Conservation (phyloP, 2,113 vertebrate species). For the Cephalopterus ornatus region DNA sequence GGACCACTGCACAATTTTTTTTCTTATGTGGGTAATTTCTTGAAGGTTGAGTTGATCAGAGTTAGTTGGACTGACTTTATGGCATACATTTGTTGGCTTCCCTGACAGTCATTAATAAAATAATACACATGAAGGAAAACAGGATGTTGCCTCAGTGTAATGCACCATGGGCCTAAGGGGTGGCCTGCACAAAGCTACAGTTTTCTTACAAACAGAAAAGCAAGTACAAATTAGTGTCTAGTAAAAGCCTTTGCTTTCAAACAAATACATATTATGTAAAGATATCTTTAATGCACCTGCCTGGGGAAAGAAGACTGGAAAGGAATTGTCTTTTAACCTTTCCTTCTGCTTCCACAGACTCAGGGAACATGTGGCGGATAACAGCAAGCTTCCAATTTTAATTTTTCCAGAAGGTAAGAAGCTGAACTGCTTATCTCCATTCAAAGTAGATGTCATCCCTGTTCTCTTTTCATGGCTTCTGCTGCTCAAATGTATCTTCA, state of each 20-base stretch:
- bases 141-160: background rate
- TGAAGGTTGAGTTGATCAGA: background rate
- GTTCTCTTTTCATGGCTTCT: background rate
- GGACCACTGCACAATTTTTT: background rate
- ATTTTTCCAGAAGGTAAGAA: slow-evolving; percentile 96
- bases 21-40: background rate
- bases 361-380: slow-evolving; percentile 85
- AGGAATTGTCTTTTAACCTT: background rate
- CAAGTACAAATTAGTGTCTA: background rate
- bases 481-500: background rate
- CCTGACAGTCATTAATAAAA: background rate
- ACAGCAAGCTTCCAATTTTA: slow-evolving; percentile 90
- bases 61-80: background rate
- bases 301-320: background rate
- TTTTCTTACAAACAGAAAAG: background rate
- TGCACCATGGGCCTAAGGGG: background rate
- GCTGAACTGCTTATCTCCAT: background rate
- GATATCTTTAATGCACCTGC: background rate
- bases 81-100: background rate
- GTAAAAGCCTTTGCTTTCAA: background rate
- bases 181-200: background rate
- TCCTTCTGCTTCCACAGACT: slow-evolving; percentile 75
- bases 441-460: background rate
- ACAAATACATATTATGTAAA: background rate
- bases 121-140: background rate